Evolutionary conservation across 2,888 invertebrate species (phyloP), one percentile per base, ranked within the genome.

Genomic region (Cheilosia soror): DNA sequence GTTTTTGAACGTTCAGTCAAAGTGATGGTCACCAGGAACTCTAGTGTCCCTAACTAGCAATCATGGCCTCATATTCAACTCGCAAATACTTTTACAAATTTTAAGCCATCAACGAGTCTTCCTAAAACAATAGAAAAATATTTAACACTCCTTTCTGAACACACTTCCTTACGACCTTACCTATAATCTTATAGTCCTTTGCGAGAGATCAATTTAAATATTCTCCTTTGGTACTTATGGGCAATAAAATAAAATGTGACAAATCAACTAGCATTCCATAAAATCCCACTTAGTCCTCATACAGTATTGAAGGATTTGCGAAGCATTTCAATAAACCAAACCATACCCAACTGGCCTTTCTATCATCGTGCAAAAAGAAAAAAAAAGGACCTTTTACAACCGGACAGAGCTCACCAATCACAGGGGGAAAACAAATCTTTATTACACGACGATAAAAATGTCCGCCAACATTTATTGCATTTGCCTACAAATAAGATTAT

Each of bases 381-480:
- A 53, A 42, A 73, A 53, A 53, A 73, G 5, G 9, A 68, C 57
- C 57, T 55, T 49, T 58, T 49, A 37, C 25, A 47, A 20, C 47
- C 71, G 33, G 49, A 25, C 40, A 51, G 11, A 51, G 37, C 58
- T 40, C 57, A 57, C 55, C 63, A 75, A 73, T 53, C 72, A 65
- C 58, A 40, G 49, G 13, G 44, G 63, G 44, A 66, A 40, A 71
- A 63, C 62, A 69, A 78, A 78, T 78, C 78, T 71, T 78, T 63
- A 78, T 63, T 69, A 57, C 78, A 71, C 37, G 69, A 42, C 20
- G 47, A 69, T 78, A 78, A 78, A 78, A 78, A 31, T 66, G 79
- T 47, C 79, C 53, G 47, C 55, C 60, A 57, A 65, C 68, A 55
- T 79, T 84, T 79, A 79, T 75, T 79, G 53, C 83, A 75, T 58